Conservation (phyloP, 2,888 invertebrate species). For the Auanema sp. region DNA sequence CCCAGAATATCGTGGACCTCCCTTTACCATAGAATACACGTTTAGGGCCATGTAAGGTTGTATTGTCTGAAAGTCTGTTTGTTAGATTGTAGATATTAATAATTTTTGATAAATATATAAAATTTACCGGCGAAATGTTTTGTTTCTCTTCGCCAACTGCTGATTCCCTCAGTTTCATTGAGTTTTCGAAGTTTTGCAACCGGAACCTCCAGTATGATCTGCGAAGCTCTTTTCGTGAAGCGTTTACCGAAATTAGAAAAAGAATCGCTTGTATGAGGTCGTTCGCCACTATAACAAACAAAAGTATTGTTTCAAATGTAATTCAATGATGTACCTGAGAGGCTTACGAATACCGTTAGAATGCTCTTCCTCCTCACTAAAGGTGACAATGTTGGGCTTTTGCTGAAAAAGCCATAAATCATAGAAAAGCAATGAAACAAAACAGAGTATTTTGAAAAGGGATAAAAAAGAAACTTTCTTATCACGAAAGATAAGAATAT, state of each 20-base stretch:
- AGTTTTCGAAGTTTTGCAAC: constrained; percentile 51
- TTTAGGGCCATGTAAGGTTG: constrained; percentile 59
- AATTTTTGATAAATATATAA: not conserved
- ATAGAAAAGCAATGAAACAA: too few relatives aligned
- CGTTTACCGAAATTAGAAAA: constrained; percentile 9
- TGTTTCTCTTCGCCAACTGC: constrained; percentile 52
- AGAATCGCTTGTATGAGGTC: not conserved
- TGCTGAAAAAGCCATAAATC: too few relatives aligned
- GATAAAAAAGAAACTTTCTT: too few relatives aligned
- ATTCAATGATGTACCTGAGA: too few relatives aligned
- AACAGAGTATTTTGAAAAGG: too few relatives aligned
- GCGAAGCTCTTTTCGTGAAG: constrained; percentile 41
- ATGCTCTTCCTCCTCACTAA: too few relatives aligned
- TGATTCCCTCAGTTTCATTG: constrained; percentile 51
- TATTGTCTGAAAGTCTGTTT: constrained; percentile 42
- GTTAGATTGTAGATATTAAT: too few relatives aligned
- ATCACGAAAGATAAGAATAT: too few relatives aligned
- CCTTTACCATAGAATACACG: constrained; percentile 48
- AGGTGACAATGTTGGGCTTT: too few relatives aligned
- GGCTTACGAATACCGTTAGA: too few relatives aligned
- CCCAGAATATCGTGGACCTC: constrained; percentile 46
- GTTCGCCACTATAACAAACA: too few relatives aligned
- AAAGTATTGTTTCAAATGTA: too few relatives aligned
- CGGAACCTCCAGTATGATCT: constrained; percentile 54
- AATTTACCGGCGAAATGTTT: constrained; percentile 58